A percentile compares a stretch with the other conserved stretches of the same genome.
Conservation (phyloP, 2,113 vertebrate genomes). For the Nibea coibor region DNA sequence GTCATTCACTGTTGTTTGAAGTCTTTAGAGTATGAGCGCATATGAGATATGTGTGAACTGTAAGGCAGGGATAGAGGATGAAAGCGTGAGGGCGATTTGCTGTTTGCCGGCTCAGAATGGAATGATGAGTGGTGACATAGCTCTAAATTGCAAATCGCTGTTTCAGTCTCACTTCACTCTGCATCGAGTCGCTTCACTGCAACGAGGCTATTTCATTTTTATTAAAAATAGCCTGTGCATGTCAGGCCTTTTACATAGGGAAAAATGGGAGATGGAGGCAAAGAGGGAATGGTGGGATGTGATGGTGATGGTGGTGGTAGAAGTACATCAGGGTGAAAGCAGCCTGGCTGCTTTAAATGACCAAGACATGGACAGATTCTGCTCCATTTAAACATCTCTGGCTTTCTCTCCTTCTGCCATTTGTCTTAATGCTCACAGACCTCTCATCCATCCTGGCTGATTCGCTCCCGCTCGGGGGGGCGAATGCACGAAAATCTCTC, state of each 20-base stretch:
- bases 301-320: neutral
- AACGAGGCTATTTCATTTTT: constrained; percentile 73
- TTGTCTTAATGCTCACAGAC: constrained; percentile 59
- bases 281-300: constrained; percentile 11
- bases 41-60: constrained; percentile 57
- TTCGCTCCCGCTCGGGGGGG: constrained; percentile 6
- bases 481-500: constrained; percentile 33
- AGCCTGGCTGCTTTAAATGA: constrained; percentile 38
- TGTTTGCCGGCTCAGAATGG: constrained; percentile 68
- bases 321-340: constrained; percentile 18
- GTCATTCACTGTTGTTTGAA: constrained; percentile 76
- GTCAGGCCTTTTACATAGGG: constrained; percentile 70
- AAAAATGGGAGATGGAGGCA: constrained; percentile 56
- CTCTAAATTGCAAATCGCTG: constrained; percentile 83
- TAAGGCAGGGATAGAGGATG: constrained; percentile 70
- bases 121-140: constrained; percentile 80
- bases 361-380: constrained; percentile 61
- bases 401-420: constrained; percentile 49
- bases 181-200: constrained; percentile 72
- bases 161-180: constrained; percentile 80
- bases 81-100: constrained; percentile 75
- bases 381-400: constrained; percentile 68
- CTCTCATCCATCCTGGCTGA: constrained; percentile 41
- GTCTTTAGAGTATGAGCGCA: constrained; percentile 63
- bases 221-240: constrained; percentile 82